Evolutionary conservation across 2,113 vertebrate species (phyloP).

Genomic region (Carassius carassius): DNA sequence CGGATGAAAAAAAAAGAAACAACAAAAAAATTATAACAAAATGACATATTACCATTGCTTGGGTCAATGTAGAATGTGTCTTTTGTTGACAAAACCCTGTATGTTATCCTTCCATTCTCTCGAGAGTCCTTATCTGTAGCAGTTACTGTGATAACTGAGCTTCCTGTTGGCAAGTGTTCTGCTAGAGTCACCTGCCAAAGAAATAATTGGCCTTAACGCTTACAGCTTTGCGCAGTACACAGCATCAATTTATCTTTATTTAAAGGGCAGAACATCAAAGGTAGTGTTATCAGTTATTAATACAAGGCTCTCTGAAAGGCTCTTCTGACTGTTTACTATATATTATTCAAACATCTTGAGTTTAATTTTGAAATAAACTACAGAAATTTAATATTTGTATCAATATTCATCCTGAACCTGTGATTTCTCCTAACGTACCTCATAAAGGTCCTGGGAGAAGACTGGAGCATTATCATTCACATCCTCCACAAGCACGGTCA

Average conservation of each 20-base stretch:
- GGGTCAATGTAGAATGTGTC: constrained; percentile 84
- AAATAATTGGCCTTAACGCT: constrained; percentile 28
- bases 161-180: constrained; percentile 86
- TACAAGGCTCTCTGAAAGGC: background rate
- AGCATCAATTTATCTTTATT: background rate
- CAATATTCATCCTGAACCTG: background rate
- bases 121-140: constrained; percentile 89
- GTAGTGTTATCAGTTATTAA: background rate
- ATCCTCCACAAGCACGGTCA: constrained; percentile 89
- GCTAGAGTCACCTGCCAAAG: constrained; percentile 80
- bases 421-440: constrained; percentile 73
- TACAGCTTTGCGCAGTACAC: constrained; percentile 2
- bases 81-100: constrained; percentile 80
- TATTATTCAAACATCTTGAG: background rate
- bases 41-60: constrained; percentile 80
- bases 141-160: constrained; percentile 84
- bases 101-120: constrained; percentile 87
- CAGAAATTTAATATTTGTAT: background rate
- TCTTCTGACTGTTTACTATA: background rate
- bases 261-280: background rate
- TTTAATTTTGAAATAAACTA: background rate
- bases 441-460: constrained; percentile 90
- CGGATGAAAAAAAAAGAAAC: background rate
- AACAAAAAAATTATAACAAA: background rate
- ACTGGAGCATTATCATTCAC: constrained; percentile 90